Percentiles rank a stretch among this genome's conserved stretches.
Evolutionary conservation across 2,888 invertebrate species (phyloP).

Genomic region (Pharmacophagus antenor): DNA sequence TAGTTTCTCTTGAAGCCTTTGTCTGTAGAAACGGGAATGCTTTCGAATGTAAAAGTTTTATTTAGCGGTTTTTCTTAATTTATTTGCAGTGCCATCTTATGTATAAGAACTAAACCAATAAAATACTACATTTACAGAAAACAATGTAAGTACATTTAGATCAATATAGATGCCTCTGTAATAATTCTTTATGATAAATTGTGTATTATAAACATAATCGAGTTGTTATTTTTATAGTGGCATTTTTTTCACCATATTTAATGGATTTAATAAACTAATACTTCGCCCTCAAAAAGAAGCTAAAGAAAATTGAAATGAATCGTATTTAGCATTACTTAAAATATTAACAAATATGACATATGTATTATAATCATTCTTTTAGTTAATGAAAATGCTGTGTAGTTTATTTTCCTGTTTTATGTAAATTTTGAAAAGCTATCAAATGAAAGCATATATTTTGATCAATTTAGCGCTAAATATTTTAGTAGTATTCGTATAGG

Average conservation of each 20-base stretch:
- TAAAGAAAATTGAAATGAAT: too few relatives aligned
- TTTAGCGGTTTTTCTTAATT: too few relatives aligned
- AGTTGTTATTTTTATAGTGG: background rate
- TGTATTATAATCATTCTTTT: background rate
- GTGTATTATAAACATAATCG: background rate
- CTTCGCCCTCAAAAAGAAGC: too few relatives aligned
- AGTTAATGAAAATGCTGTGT: too few relatives aligned
- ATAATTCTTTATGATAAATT: background rate
- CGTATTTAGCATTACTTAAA: background rate
- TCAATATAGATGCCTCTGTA: background rate
- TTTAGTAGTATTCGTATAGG: background rate
- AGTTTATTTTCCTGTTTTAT: too few relatives aligned
- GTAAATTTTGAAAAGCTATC: background rate
- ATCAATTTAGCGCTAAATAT: background rate
- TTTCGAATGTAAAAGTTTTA: background rate
- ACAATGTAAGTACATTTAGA: too few relatives aligned
- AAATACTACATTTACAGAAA: background rate
- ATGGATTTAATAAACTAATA: background rate
- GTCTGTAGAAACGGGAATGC: background rate
- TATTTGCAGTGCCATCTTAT: background rate
- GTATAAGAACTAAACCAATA: background rate
- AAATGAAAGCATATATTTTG: background rate
- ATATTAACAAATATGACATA: too few relatives aligned
- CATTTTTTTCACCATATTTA: too few relatives aligned
- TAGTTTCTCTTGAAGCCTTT: background rate